phyloP scores from a whole-genome alignment of 2,797 vertebrate genomes.

The Siniperca undulata region DNA sequence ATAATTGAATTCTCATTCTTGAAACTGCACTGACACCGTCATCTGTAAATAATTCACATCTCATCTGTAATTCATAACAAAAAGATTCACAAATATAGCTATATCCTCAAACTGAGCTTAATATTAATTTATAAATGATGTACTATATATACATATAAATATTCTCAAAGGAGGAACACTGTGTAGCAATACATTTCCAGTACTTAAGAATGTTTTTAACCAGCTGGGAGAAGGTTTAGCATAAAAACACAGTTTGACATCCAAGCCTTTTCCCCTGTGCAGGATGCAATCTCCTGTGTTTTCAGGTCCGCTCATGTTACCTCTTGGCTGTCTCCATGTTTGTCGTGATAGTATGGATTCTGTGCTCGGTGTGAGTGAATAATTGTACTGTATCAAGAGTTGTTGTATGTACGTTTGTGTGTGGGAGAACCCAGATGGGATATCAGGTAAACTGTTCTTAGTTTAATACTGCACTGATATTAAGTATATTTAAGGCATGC shows the following conservation, averaged over 20 bases:
- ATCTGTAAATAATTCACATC: conserved; percentile 73
- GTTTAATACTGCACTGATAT: conserved; percentile 79
- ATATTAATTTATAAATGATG: conserved; percentile 75
- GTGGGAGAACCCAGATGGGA: conserved; percentile 70
- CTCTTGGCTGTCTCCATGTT: conserved; percentile 73
- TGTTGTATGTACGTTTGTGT: conserved; percentile 64
- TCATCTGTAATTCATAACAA: conserved; percentile 50
- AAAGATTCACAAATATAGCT: conserved; percentile 61
- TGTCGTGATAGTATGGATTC: conserved; percentile 69
- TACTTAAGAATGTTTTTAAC: conserved; percentile 82
- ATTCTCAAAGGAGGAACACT: conserved; percentile 79
- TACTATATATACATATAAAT: conserved; percentile 62
- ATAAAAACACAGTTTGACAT: conserved; percentile 62
- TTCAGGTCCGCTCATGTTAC: conserved; percentile 85
- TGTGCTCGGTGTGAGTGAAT: conserved; percentile 67
- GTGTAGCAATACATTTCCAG: conserved; percentile 86
- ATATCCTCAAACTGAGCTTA: conserved; percentile 75
- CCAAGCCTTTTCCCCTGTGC: conserved; percentile 67
- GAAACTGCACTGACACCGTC: conserved; percentile 63
- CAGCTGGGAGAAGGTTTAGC: conserved; percentile 69
- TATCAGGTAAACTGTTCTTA: conserved; percentile 80
- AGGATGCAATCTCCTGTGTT: conserved; percentile 69
- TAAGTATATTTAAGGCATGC: conserved; percentile 81
- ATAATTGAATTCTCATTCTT: conserved; percentile 52
- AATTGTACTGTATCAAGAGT: conserved; percentile 63